Evolutionary conservation across 2,888 invertebrate species (phyloP), one percentile per base, ranked within the genome.

Genomic region (Himalopsyche kuldschensis): DNA sequence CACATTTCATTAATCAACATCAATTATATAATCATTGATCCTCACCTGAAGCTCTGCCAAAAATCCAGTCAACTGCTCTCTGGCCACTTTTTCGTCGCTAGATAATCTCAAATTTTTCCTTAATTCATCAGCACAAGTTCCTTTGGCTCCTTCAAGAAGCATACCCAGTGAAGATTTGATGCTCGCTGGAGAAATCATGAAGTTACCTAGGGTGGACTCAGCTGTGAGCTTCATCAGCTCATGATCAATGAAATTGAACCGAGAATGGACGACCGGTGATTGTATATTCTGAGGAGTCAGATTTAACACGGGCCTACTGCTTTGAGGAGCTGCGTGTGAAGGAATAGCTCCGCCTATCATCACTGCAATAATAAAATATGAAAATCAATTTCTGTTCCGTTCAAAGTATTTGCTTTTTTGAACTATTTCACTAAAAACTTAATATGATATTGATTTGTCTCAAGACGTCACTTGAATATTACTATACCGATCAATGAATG

Each of bases 121-220:
- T 80, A 95, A 91, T 90, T 95, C 93, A 10, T 89, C 88, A 4
- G 93, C 93, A 15, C 94, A 93, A 0, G 87, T 86, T 4, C 93
- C 94, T 11, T 87, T 88, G 0, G 94, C 92, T 27, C 94, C 95
- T 89, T 95, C 95, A 75, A 94, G 88, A 63, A 95, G 87, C 92
- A 94, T 92, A 6, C 92, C 93, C 78, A 95, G 88, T 0, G 93
- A 92, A 0, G 93, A 90, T 88, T 94, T 95, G 32, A 94, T 90
- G 88, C 94, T 94, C 82, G 93, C 92, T 20, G 95, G 94, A n/a
- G 95, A 95, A 3, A 94, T 88, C 88, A 95, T 90, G 46, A 94
- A 90, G 88, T 95, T 95, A 31, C 92, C 93, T 10, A 55, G 85
- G 69, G 87, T 89, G 11, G 89, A 89, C 84, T 90, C 90, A 0